Base-by-base conservation (phyloP, 2,797 vertebrate genomes). In the Arrhamphus sclerolepis region DNA sequence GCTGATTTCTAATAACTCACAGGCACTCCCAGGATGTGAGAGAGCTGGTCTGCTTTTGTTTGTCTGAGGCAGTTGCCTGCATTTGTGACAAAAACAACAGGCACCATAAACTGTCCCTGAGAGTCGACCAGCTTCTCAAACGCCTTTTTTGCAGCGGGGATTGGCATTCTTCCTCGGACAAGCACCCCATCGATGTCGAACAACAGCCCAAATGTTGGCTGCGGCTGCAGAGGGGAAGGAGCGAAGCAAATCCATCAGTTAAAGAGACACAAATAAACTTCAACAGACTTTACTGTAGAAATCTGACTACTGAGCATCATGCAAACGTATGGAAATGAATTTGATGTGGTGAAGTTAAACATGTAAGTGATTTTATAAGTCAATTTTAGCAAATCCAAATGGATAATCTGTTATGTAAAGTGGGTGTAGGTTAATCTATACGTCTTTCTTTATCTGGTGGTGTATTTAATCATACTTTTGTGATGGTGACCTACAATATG, bases 111-210 rank as follows among this genome's bases (percentile, higher is more conserved):
- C 1, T 92, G 92, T 75, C 96, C 95, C 82, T 91, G 92, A 81
- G 92, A 81, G 72, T 94, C 84, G 19, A 97, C 91, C 51, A 98
- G 84, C 87, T 95, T 97, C 50, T 89, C 93, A 26, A 98, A 95
- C 1, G 96, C 93, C 72, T 87, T 91, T 64, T 86, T 95, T 11
- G 96, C 95, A 0, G 95, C 94, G 7, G 95, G 94, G 72, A 97
- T 95, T 1, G 92, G 95, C 24, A 93, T 92, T 84, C 82, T 93
- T 39, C 96, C 96, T 43, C 96, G 88, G 2, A 98, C 93, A 7
- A 98, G 89, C 3, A 97, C 96, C 1, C 96, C 96, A 39, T 97
- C 96, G 0, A 97, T 96, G 85, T 98, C 96, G 54, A 97, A 95
- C 57, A 98, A 81, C 62, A 98, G 89, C 3, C 96, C 96, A 29